These are phyloP conservation scores for Deroplatys truncata DNA, from an alignment of 2,888 invertebrate genomes.

Conservation along the genomic window DNA sequence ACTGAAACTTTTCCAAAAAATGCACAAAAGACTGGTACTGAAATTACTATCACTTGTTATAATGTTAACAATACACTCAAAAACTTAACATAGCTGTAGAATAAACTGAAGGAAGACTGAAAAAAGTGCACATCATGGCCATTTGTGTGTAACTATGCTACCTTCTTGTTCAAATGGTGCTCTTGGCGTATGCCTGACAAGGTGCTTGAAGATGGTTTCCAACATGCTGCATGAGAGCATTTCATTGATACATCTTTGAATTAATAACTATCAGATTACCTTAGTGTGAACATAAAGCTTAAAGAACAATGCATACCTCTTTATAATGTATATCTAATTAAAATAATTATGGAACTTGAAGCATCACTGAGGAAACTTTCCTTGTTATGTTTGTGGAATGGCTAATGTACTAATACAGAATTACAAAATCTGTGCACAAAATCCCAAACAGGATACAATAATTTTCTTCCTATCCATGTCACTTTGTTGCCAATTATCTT, in stretches of 20 bases:
- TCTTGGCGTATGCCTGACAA: not conserved
- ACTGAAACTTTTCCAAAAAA: not conserved
- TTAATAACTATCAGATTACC: too few relatives aligned
- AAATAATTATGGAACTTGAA: not conserved
- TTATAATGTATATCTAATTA: too few relatives aligned
- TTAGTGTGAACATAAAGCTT: too few relatives aligned
- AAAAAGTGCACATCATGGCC: not conserved
- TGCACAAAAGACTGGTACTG: not conserved
- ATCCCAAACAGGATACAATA: not conserved
- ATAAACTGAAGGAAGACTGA: too few relatives aligned
- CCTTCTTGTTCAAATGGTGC: not conserved
- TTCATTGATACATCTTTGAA: too few relatives aligned
- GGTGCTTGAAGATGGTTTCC: not conserved
- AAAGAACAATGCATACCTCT: too few relatives aligned
- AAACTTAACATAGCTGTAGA: too few relatives aligned
- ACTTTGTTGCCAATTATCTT: not conserved
- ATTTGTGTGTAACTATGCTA: not conserved
- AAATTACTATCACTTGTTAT: not conserved
- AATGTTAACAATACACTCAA: not conserved
- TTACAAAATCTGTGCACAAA: not conserved
- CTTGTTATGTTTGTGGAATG: not conserved
- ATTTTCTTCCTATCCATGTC: not conserved
- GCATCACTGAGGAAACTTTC: not conserved
- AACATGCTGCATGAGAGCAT: not conserved
- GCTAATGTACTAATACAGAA: not conserved